phyloP scores from a whole-genome alignment of 2,797 vertebrate species.

The Thamnophis elegans region DNA sequence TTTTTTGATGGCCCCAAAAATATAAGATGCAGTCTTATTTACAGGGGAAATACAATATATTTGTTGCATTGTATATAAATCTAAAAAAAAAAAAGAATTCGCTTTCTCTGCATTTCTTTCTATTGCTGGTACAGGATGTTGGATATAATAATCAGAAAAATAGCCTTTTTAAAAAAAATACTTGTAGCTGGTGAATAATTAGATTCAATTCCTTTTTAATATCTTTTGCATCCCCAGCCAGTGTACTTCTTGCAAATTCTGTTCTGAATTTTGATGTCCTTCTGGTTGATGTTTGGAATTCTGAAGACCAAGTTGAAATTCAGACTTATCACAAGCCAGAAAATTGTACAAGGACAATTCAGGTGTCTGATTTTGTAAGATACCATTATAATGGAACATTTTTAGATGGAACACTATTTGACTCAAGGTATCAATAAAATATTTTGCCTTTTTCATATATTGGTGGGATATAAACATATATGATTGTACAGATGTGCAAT shows the following conservation, averaged over 20 bases:
- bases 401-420: slow-evolving; percentile 93
- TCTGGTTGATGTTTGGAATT: slow-evolving; percentile 94
- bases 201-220: not conserved
- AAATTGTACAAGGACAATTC: slow-evolving; percentile 82
- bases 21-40: no score
- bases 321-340: slow-evolving; percentile 85
- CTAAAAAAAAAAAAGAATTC: not conserved
- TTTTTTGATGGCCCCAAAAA: no score
- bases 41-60: not conserved
- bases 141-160: not conserved
- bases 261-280: slow-evolving; percentile 95
- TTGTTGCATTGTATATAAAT: not conserved
- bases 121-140: not conserved
- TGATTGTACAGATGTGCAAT: not conserved
- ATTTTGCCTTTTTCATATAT: not conserved
- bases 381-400: slow-evolving; percentile 98
- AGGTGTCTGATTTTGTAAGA: slow-evolving; percentile 94
- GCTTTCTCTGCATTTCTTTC: not conserved
- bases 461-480: not conserved
- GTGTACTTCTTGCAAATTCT: slow-evolving; percentile 87
- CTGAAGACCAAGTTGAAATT: slow-evolving; percentile 84
- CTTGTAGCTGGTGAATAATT: not conserved
- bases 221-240: slow-evolving; percentile 72
- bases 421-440: slow-evolving; percentile 74
- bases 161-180: not conserved